These are phyloP conservation scores for Drosophila subpulchrella DNA, from an alignment of 1,140 invertebrate genomes.

Conservation along the genomic window DNA sequence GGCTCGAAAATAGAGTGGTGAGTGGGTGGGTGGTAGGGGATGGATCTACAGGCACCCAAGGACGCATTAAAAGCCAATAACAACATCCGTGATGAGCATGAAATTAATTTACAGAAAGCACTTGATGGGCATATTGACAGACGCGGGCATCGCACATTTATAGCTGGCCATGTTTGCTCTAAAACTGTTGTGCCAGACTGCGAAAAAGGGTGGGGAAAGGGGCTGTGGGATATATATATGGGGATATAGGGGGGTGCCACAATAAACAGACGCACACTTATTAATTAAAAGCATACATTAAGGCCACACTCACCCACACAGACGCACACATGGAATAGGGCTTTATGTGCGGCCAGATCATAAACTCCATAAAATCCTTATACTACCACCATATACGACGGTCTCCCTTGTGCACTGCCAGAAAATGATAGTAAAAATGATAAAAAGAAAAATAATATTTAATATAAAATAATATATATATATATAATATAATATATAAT, in stretches of 20 bases:
- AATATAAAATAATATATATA: too few relatives aligned
- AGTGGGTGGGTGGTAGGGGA: not conserved
- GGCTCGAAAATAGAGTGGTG: constrained; percentile 35
- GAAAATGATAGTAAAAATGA: not conserved
- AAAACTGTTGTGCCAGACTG: constrained; percentile 51
- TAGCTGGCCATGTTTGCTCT: constrained; percentile 70
- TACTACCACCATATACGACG: constrained; percentile 2
- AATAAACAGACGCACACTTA: constrained; percentile 69
- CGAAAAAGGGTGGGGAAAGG: constrained; percentile 1
- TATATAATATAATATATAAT: too few relatives aligned
- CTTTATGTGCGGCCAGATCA: constrained; percentile 68
- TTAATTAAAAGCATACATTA: constrained; percentile 77
- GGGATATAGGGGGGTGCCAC: constrained; percentile 40
- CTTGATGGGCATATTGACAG: constrained; percentile 77
- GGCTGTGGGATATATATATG: not conserved
- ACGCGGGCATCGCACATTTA: constrained; percentile 55
- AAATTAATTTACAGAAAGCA: constrained; percentile 77
- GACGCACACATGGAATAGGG: constrained; percentile 42
- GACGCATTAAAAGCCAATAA: constrained; percentile 77
- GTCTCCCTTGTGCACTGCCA: constrained; percentile 1
- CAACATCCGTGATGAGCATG: constrained; percentile 78
- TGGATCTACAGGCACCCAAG: constrained; percentile 13
- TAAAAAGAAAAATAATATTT: not conserved
- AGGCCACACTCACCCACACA: constrained; percentile 28
- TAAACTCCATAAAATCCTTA: constrained; percentile 53